Evolutionary conservation across 2,888 invertebrate species (phyloP).

Genomic region (Troides helena): DNA sequence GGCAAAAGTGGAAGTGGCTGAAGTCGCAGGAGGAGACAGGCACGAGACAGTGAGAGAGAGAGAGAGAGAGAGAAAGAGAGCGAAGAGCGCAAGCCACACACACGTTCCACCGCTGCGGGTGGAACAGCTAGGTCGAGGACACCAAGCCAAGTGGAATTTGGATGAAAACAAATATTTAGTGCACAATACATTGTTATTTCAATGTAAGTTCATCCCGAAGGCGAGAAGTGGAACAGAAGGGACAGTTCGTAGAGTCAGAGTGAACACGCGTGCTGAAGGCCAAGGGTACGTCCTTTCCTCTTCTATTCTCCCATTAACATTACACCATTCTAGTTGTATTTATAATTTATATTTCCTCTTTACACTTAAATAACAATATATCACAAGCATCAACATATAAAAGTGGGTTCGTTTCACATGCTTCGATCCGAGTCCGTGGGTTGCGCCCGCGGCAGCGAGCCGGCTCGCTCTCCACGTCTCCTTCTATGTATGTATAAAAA

Average conservation of each 20-base stretch:
- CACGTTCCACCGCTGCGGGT: slow-evolving; percentile 22
- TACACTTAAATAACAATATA: slow-evolving; percentile 81
- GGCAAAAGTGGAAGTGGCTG: slow-evolving; percentile 56
- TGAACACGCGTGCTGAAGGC: slow-evolving; percentile 68
- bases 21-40: slow-evolving; percentile 9
- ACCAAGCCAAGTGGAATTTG: slow-evolving; percentile 66
- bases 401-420: slow-evolving; percentile 49
- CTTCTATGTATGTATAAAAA: slow-evolving; percentile 78
- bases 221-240: slow-evolving; percentile 43
- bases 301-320: slow-evolving; percentile 52
- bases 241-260: slow-evolving; percentile 50
- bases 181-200: slow-evolving; percentile 76
- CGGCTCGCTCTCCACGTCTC: slow-evolving; percentile 52
- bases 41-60: slow-evolving; percentile 9
- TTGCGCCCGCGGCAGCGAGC: slow-evolving; percentile 37
- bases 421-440: slow-evolving; percentile 31
- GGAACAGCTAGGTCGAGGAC: slow-evolving; percentile 26
- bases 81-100: slow-evolving; percentile 46
- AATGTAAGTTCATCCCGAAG: slow-evolving; percentile 62
- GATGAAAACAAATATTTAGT: slow-evolving; percentile 72
- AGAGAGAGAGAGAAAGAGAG: slow-evolving; percentile 43
- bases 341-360: slow-evolving; percentile 67
- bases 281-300: slow-evolving; percentile 58
- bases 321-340: slow-evolving; percentile 70
- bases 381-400: slow-evolving; percentile 79